Evolutionary conservation across 1,140 invertebrate species (phyloP), one percentile per base, ranked within the genome.

Genomic region (Drosophila saltans): DNA sequence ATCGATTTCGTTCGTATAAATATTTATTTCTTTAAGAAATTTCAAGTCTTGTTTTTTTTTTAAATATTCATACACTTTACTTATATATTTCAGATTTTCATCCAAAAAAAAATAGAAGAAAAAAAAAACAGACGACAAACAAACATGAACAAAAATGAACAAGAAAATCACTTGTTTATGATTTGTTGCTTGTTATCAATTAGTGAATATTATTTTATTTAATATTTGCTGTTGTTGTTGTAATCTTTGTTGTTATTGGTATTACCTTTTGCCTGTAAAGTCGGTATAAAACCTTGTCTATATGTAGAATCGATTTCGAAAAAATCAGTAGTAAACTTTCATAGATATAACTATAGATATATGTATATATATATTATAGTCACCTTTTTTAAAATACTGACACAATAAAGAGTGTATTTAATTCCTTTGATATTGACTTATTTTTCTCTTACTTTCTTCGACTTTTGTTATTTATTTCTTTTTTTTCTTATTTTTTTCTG

Each of bases 11-110:
- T 41, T 72, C 78, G 80, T 84, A 85, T 90, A 81, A 75, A 84
- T 85, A 90, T 75, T 71, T 60, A 72, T 84, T 79, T 89, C 84
- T 90, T 89, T 75, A 60, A 88, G 83, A 88, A 89, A 72, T 89
- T 36, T 88, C 66, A 89, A 88, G 83, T 88, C 84, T 88, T 76
- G 55, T 64, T 58, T 73, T 73, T 58, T 66, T 67, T 65, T 45
- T 66, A 72, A 39, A 24, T 48, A 59, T 56, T 71, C 43, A 40
- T 65, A 62, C 48, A 72, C 66, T 70, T 89, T 75, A 80, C 82
- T 88, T 83, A 66, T 76, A 72, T 70, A 79, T 40, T 67, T 48
- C 3, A 10, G 60, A 72, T 72, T 55, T 60, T 28, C 16, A 3
- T 72, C 72, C 24, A 57, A 69, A 76, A 58, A 76, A 75, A 75